phyloP scores from a whole-genome alignment of 2,888 invertebrate genomes.

The Eremobia ochroleuca region DNA sequence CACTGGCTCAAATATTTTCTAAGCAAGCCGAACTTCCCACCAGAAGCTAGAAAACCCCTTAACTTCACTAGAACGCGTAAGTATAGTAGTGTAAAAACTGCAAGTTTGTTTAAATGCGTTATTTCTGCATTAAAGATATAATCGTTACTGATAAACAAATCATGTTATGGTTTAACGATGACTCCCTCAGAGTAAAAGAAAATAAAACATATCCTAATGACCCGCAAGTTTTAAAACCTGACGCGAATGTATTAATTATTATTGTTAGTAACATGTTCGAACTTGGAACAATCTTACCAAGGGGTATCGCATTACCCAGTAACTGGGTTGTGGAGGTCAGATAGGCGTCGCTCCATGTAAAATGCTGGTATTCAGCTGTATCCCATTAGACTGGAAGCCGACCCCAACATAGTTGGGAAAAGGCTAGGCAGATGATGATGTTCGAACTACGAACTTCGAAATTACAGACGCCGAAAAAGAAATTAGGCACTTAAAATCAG shows the following conservation, averaged over 20 bases:
- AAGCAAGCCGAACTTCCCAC: neutral
- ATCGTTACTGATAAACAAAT: conserved; percentile 39
- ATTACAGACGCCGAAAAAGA: neutral
- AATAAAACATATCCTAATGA: conserved; percentile 40
- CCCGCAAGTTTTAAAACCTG: conserved; percentile 36
- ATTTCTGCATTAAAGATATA: conserved; percentile 14
- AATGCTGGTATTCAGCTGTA: no score
- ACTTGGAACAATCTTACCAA: neutral
- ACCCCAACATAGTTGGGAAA: no score
- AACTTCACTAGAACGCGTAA: neutral
- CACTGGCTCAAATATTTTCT: neutral
- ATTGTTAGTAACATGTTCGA: neutral
- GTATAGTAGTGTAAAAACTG: neutral
- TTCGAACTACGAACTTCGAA: neutral
- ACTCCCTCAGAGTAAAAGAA: conserved; percentile 24
- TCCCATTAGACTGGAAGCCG: no score
- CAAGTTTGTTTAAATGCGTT: conserved; percentile 11
- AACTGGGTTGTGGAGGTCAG: no score
- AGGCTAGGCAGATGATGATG: no score
- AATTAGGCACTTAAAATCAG: neutral
- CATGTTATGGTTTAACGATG: conserved; percentile 29
- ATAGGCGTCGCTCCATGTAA: no score
- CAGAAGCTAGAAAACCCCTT: neutral
- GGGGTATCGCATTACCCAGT: no score
- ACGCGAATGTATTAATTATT: neutral